Percentiles rank a stretch among this genome's conserved stretches.
phyloP scores from a whole-genome alignment of 2,113 vertebrate species.

The Penelope pileata region DNA sequence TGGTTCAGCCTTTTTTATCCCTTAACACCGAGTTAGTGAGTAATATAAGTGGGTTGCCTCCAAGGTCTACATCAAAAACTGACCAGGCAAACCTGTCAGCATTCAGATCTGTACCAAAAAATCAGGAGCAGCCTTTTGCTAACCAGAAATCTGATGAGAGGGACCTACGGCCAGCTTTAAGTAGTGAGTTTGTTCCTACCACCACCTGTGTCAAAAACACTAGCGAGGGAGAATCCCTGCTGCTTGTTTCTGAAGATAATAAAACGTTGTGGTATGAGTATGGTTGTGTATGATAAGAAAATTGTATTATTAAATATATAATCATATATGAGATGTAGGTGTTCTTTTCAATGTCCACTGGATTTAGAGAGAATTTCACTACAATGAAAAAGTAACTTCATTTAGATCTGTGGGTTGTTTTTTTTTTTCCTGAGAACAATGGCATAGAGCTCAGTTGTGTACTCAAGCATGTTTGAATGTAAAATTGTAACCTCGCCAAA shows the following conservation, averaged over 20 bases:
- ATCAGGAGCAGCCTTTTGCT: conserved; percentile 43
- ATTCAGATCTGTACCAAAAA: conserved; percentile 45
- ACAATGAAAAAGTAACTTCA: background rate
- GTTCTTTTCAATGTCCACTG: background rate
- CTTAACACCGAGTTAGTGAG: conserved; percentile 94
- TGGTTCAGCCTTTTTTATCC: conserved; percentile 87
- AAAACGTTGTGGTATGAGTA: conserved; percentile 97
- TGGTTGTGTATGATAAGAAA: conserved; percentile 88
- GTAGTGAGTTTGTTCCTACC: conserved; percentile 27
- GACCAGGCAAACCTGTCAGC: conserved; percentile 42
- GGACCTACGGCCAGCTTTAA: background rate
- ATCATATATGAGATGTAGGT: background rate
- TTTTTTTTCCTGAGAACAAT: background rate
- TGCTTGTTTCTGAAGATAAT: conserved; percentile 87
- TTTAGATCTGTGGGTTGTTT: background rate
- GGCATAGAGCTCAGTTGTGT: conserved; percentile 7
- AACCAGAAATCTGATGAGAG: conserved; percentile 33
- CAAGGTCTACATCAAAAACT: conserved; percentile 33
- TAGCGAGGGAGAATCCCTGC: conserved; percentile 70
- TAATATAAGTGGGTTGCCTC: conserved; percentile 91
- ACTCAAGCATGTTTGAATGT: conserved; percentile 67
- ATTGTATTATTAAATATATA: background rate
- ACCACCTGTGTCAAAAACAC: conserved; percentile 19
- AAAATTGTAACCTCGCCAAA: conserved; percentile 73
- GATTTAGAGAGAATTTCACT: conserved; percentile 18